Evolutionary conservation across 2,888 invertebrate species (phyloP), one percentile per base, ranked within the genome.

Genomic region (Dione vanillae): DNA sequence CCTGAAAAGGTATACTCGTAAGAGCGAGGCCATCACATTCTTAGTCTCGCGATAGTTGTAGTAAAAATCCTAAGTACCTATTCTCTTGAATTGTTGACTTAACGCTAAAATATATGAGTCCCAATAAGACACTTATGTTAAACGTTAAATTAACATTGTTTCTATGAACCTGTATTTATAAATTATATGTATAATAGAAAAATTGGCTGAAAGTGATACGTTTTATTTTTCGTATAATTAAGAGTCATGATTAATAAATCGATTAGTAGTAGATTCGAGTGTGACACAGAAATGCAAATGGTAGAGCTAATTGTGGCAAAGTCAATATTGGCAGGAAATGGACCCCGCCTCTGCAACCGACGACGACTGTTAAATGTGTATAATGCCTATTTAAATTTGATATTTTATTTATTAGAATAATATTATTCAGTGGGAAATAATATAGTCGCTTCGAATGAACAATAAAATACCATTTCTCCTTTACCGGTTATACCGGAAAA

Each of bases 271-370:
- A 51, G 12, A 41, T 51, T 49, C 43, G 54, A 56, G 47, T 58
- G 69, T 56, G 65, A 56, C 49, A 58, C 56, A 65, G 45, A 62
- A 56, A 64, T 68, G 52, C 67, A 43, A 67, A 70, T 70, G 66
- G 12, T 67, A 14, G 52, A 19, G 56, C 73, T 68, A 73, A 71
- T 73, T 65, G 71, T 49, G 59, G 43, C 56, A 54, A 45, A 71
- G 73, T 73, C 71, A 73, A 73, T 68, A 73, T 73, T 73, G 68
- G 62, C 56, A 62, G 65, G 66, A 68, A 71, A 71, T 71, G 65
- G 47, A 64, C 73, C 52, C 62, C 65, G 40, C 71, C 73, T 56
- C 40, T 62, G 56, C 65, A 56, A 61, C 68, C 20, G 20, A 71
- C 65, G 65, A 45, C 61, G 62, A 65, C 71, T 62, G 68, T 71